These are phyloP conservation scores for Coremacera marginata DNA, from an alignment of 2,888 invertebrate species.

Conservation along the genomic window DNA sequence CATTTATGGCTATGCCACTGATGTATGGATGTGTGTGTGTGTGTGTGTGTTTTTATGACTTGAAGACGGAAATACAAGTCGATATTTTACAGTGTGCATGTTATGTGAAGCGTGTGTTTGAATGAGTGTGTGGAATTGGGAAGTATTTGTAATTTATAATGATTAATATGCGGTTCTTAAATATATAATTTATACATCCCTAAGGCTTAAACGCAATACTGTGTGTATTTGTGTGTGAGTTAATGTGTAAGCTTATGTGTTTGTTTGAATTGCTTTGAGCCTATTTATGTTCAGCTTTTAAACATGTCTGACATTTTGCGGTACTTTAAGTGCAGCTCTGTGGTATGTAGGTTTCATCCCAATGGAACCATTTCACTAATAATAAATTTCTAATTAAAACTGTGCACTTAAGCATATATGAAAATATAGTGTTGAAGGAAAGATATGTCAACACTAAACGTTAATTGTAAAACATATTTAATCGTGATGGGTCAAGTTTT, in stretches of 20 bases:
- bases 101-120: neutral
- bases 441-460: too few relatives aligned
- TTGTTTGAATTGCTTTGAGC: neutral
- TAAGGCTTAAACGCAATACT: neutral
- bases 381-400: slow-evolving; percentile 6
- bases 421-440: neutral
- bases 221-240: neutral
- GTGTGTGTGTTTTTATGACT: neutral
- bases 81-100: neutral
- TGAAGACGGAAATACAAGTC: neutral
- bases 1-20: neutral
- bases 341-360: neutral
- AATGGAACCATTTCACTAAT: slow-evolving; percentile 8
- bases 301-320: slow-evolving; percentile 13
- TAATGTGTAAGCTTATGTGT: neutral
- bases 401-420: neutral
- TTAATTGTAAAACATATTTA: too few relatives aligned
- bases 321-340: neutral
- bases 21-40: neutral
- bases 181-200: slow-evolving; percentile 16
- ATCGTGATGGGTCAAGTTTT: too few relatives aligned
- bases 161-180: slow-evolving; percentile 27
- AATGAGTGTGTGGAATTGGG: neutral
- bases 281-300: neutral
- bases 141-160: slow-evolving; percentile 7